Conservation (phyloP, 92 coral and sea anemone species). For the Palythoa caribaeorum region DNA sequence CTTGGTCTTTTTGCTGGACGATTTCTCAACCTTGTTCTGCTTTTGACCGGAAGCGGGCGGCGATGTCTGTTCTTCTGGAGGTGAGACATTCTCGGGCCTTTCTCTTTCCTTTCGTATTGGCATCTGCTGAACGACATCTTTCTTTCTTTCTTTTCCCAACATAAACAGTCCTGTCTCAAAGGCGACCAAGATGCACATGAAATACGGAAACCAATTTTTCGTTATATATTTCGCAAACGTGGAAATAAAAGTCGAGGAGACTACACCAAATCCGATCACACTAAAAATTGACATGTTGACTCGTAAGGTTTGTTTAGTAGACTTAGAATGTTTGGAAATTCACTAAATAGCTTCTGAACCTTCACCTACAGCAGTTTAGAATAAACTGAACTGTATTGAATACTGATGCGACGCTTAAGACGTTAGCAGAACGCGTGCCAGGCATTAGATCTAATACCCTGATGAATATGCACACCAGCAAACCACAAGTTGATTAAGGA, state of each 20-base stretch:
- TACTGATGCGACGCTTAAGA: neutral
- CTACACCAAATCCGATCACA: constrained; percentile 69
- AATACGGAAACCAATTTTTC: constrained; percentile 77
- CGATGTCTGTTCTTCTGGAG: neutral
- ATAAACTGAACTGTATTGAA: neutral
- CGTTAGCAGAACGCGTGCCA: neutral
- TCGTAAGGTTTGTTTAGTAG: neutral
- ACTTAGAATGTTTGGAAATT: neutral
- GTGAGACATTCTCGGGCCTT: constrained; percentile 6
- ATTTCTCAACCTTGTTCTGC: constrained; percentile 17
- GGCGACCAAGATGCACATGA: constrained; percentile 67
- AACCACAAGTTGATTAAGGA: neutral
- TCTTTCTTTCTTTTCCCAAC: constrained; percentile 53
- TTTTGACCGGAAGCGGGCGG: neutral
- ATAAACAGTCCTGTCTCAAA: constrained; percentile 70
- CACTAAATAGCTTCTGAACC: neutral
- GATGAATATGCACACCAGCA: constrained; percentile 18
- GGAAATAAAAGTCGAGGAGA: constrained; percentile 66
- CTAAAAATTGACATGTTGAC: constrained; percentile 64
- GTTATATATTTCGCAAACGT: constrained; percentile 77
- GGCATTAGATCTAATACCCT: neutral
- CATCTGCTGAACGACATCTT: constrained; percentile 27
- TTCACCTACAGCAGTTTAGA: no score
- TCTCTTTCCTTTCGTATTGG: constrained; percentile 54
- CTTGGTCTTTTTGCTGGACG: constrained; percentile 43